phyloP scores from a whole-genome alignment of 2,797 vertebrate genomes.

The Melanotaenia pygmaea region DNA sequence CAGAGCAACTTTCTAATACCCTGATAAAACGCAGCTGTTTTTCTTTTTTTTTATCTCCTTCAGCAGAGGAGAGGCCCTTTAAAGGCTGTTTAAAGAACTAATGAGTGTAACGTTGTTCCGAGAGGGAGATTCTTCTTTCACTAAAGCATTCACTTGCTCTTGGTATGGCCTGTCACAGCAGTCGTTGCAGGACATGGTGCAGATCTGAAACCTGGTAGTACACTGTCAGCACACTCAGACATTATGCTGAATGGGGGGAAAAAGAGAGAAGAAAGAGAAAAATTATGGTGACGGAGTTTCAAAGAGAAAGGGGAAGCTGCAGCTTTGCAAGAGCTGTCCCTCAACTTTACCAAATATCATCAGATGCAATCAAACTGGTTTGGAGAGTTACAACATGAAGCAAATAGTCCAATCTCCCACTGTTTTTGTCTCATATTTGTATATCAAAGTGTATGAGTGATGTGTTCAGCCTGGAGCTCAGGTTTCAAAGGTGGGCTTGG shows the following conservation, averaged over 20 bases:
- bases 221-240: slow-evolving; percentile 13
- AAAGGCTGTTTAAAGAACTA: slow-evolving; percentile 51
- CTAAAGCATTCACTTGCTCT: slow-evolving; percentile 37
- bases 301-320: slow-evolving; percentile 38
- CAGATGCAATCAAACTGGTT: slow-evolving; percentile 27
- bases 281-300: slow-evolving; percentile 19
- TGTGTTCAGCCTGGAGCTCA: slow-evolving; percentile 52
- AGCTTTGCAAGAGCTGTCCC: slow-evolving; percentile 3
- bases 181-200: slow-evolving; percentile 49
- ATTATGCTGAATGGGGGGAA: not conserved
- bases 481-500: slow-evolving; percentile 75
- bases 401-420: slow-evolving; percentile 16
- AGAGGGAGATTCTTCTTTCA: slow-evolving; percentile 63
- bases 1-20: slow-evolving; percentile 47
- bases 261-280: not conserved
- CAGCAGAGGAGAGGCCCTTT: slow-evolving; percentile 42
- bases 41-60: slow-evolving; percentile 46
- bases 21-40: slow-evolving; percentile 62
- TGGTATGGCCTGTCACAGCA: slow-evolving; percentile 47
- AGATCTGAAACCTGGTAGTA: slow-evolving; percentile 30
- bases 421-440: slow-evolving; percentile 37
- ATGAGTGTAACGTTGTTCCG: slow-evolving; percentile 62
- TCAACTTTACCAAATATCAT: slow-evolving; percentile 23
- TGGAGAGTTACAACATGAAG: slow-evolving; percentile 17
- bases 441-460: slow-evolving; percentile 41